Conservation (phyloP, 2,113 vertebrate genomes). For the Poeciliopsis prolifica region DNA sequence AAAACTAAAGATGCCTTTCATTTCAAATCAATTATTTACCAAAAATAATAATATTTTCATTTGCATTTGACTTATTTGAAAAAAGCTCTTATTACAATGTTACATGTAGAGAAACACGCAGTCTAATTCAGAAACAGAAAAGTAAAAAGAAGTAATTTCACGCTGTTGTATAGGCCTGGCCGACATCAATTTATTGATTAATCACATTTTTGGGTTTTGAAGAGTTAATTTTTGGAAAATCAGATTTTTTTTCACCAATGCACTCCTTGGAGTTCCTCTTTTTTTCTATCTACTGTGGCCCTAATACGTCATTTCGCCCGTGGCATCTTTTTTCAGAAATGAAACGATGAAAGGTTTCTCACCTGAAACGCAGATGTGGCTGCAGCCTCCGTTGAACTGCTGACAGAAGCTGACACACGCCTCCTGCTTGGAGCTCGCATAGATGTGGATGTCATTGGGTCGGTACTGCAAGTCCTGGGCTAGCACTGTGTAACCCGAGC, state of each 20-base stretch:
- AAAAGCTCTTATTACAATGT: not conserved
- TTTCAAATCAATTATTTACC: not conserved
- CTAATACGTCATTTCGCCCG: too few relatives aligned
- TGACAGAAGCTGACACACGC: conserved; percentile 88
- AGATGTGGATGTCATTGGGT: conserved; percentile 86
- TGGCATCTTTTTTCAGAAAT: not conserved
- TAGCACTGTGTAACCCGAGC: conserved; percentile 84
- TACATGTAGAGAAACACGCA: not conserved
- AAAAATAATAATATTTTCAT: not conserved
- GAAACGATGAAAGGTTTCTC: conserved; percentile 30
- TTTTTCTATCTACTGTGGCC: too few relatives aligned
- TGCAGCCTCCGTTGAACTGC: conserved; percentile 94
- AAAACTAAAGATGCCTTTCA: not conserved
- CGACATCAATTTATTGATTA: too few relatives aligned
- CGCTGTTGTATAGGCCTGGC: not conserved
- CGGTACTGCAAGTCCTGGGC: conserved; percentile 77
- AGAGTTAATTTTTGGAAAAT: too few relatives aligned
- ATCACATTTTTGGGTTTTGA: too few relatives aligned
- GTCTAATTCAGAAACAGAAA: not conserved
- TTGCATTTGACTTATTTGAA: not conserved
- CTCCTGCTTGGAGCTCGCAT: conserved; percentile 82
- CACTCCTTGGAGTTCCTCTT: too few relatives aligned
- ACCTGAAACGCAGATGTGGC: conserved; percentile 91
- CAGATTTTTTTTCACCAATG: too few relatives aligned
- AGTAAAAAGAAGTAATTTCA: not conserved